phyloP scores from a whole-genome alignment of 2,888 invertebrate genomes.

The Polymixis lichenea region DNA sequence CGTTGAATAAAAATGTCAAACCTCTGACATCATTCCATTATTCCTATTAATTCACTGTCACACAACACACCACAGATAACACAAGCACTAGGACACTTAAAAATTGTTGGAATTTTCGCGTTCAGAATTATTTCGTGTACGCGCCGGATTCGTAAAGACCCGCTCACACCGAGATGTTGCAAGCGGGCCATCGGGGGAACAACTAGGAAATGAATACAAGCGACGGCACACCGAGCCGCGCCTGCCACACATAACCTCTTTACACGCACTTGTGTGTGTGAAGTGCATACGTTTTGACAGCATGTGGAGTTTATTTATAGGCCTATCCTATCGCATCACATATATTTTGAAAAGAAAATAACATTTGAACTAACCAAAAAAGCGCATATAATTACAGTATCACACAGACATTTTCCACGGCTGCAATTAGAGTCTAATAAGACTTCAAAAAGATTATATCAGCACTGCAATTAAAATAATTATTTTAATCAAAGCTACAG shows the following conservation, averaged over 20 bases:
- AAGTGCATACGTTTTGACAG: slow-evolving; percentile 84
- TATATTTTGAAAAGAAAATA: slow-evolving; percentile 48
- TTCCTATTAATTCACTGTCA: slow-evolving; percentile 65
- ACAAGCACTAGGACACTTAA: slow-evolving; percentile 64
- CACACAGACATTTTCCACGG: not conserved
- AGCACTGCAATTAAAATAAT: slow-evolving; percentile 60
- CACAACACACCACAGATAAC: slow-evolving; percentile 65
- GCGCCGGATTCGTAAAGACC: slow-evolving; percentile 87
- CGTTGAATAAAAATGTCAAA: slow-evolving; percentile 69
- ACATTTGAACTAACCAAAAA: slow-evolving; percentile 19
- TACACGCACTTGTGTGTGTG: slow-evolving; percentile 72
- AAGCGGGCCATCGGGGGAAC: slow-evolving; percentile 88
- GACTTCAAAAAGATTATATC: slow-evolving; percentile 45
- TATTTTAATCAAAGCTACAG: slow-evolving; percentile 52
- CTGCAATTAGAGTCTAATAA: slow-evolving; percentile 61
- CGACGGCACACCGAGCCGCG: slow-evolving; percentile 78
- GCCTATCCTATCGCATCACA: slow-evolving; percentile 74
- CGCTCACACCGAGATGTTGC: slow-evolving; percentile 88
- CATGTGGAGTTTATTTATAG: slow-evolving; percentile 84
- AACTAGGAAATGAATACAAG: slow-evolving; percentile 88
- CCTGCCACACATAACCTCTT: slow-evolving; percentile 72
- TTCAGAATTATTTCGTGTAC: slow-evolving; percentile 76
- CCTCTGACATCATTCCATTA: slow-evolving; percentile 76
- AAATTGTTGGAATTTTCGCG: slow-evolving; percentile 54
- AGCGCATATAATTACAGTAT: slow-evolving; percentile 18